Base-by-base conservation (phyloP, 2,888 invertebrate genomes). In the Microplitis manilae region DNA sequence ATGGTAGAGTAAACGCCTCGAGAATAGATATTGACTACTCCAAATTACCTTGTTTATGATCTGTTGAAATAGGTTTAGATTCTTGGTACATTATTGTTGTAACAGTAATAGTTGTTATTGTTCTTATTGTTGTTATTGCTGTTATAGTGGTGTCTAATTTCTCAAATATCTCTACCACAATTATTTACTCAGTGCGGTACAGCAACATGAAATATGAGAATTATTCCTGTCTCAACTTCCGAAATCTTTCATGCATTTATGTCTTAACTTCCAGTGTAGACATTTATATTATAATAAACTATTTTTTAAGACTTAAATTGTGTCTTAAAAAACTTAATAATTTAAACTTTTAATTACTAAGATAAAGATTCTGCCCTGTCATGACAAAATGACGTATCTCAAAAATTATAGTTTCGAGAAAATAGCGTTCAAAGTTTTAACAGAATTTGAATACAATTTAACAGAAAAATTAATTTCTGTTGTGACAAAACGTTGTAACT, bases 21-120 rank as follows among this genome's bases (percentile, higher is more conserved):
- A 38, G 40, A 15, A 68, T 17, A n/a, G 59, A 30, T 59, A 70
- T 70, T 13, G 70, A n/a, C 59, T 60, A 59, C 20, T 6, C n/a
- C 50, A 30, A 59, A 59, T 70, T 20, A 59, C 59, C 60, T 30
- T 30, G 60, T 71, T 71, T 71, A 71, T 71, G 39, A 71, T 61
- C 71, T 71, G 71, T 61, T 39, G 71, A 62, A 60, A 71, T 39
- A 61, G 50, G 50, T 50, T 50, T 50, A 5, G 50, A 13, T 13
- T 50, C 13, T 4, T 50, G 50, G 13, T 13, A 2, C 8, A 50
- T 50, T 50, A 13, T 50, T 50, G 13, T 50, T 50, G 13, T 50
- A 6, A 50, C 13, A 9, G 6, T 50, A 9, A 50, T 50, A 13
- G 9, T 41, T 41, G 9, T 41, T 41, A 7, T 41, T 41, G 9